A percentile compares a stretch with the other conserved stretches of the same genome.
Evolutionary conservation across 2,888 invertebrate species (phyloP).

Genomic region (Drosophila prostipennis): DNA sequence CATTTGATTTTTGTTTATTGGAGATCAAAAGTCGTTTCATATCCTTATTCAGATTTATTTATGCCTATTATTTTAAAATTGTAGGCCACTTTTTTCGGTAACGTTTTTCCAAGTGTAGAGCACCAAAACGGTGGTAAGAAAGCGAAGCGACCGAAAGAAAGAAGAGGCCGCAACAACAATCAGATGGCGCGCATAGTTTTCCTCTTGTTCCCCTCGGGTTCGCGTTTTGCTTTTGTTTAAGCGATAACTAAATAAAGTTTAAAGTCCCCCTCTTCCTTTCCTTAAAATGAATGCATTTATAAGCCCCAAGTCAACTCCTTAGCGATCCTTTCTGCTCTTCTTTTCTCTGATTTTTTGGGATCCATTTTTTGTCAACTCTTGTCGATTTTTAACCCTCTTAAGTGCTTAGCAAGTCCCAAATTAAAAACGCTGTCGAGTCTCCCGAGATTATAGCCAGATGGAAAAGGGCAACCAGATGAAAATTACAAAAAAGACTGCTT

Average conservation of each 20-base stretch:
- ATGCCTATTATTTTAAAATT: background rate
- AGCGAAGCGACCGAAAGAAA: constrained; percentile 21
- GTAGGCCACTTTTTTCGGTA: too few relatives aligned
- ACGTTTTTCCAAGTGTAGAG: background rate
- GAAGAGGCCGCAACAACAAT: constrained; percentile 40
- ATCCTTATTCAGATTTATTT: too few relatives aligned
- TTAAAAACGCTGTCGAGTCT: constrained; percentile 73
- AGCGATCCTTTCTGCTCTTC: constrained; percentile 52
- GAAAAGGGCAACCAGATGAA: constrained; percentile 46
- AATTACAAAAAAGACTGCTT: constrained; percentile 48
- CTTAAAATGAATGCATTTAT: constrained; percentile 68
- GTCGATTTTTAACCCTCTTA: constrained; percentile 79
- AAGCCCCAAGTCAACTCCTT: constrained; percentile 49
- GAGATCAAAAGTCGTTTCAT: too few relatives aligned
- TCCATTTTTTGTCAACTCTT: constrained; percentile 68
- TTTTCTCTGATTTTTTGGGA: constrained; percentile 12
- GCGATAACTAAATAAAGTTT: constrained; percentile 73
- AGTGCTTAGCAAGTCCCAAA: constrained; percentile 80
- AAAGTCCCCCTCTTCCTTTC: constrained; percentile 28
- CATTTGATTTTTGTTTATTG: too few relatives aligned
- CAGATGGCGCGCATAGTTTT: constrained; percentile 43
- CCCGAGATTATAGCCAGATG: constrained; percentile 63
- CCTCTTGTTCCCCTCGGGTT: constrained; percentile 8
- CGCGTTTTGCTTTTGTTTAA: constrained; percentile 56
- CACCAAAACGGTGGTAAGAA: constrained; percentile 47